Evolutionary conservation across 92 coral and sea anemone species (phyloP), one percentile per base, ranked within the genome.

Genomic region (Ricordea florida): DNA sequence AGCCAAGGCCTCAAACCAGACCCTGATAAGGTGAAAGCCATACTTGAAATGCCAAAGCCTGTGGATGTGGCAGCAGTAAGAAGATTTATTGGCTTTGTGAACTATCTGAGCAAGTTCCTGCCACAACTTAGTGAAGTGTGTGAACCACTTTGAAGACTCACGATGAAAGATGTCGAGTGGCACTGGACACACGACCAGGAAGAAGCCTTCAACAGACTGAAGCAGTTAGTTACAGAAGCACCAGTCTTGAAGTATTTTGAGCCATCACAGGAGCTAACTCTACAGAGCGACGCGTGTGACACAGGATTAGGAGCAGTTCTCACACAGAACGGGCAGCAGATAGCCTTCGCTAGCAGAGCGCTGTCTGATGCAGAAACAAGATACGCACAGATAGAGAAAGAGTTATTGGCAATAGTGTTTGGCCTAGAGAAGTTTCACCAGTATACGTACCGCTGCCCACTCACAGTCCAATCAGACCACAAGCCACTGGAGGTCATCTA

Each of bases 381-480:
- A n/a, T n/a, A n/a, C n/a, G n/a, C n/a, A n/a, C 55, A 71, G 11
- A 71, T 71, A 3, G 78, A 37, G 67, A 71, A 71, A 28, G 78
- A 71, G 68, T 38, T 72, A 21, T n/a, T 72, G 16, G 69, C 79
- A 22, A 68, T 72, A 25, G 56, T 57, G 0, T 72, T 57, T 26
- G 69, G 79, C 1, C 20, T 72, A 6, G 71, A 63, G 52, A 36
- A 45, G 22, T 63, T 63, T 9, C 71, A 63, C 10, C 71, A 40
- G 27, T 41, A 63, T 37, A 76, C 64, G 22, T 47, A 48, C 28
- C 55, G 62, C 14, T 50, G 65, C 14, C 66, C 13, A 8, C 50
- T 63, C 18, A 51, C 41, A 0, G 73, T 76, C 2, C 82, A 62
- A 18, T 31, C 82, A 0, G 64, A 76, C 20, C 82, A 76, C 48